Conservation (phyloP, 64 coral and sea anemone species). For the Hydrozoanthus tunicans region DNA sequence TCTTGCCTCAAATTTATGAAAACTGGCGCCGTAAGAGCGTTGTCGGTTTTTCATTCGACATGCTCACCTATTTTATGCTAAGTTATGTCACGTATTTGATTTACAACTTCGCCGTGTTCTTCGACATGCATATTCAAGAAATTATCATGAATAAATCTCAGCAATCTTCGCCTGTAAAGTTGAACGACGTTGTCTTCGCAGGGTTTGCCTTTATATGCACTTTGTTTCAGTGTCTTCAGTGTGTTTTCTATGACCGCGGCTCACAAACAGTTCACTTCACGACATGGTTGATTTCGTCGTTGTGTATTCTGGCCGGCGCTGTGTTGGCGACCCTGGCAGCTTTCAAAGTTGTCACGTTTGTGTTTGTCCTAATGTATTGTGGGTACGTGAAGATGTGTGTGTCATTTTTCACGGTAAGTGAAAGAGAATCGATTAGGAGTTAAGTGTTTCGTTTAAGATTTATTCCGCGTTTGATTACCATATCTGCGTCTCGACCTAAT, state of each 20-base stretch:
- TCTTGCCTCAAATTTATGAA: constrained; percentile 89
- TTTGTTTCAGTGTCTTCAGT: constrained; percentile 57
- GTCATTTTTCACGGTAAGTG: constrained; percentile 81
- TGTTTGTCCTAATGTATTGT: constrained; percentile 75
- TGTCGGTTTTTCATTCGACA: constrained; percentile 88
- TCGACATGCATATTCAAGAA: constrained; percentile 57
- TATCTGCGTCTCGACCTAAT: neutral
- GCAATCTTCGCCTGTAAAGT: constrained; percentile 75
- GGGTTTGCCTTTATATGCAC: constrained; percentile 71
- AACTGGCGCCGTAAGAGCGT: constrained; percentile 86
- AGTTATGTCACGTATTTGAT: constrained; percentile 81
- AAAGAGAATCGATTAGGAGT: neutral
- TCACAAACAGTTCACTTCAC: constrained; percentile 68
- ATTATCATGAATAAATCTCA: constrained; percentile 53
- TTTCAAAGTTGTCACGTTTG: constrained; percentile 51
- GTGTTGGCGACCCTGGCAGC: constrained; percentile 26
- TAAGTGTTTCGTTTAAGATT: neutral
- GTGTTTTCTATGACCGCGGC: constrained; percentile 72
- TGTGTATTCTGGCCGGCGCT: constrained; percentile 48
- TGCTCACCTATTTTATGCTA: constrained; percentile 75
- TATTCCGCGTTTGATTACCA: neutral
- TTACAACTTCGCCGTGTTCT: constrained; percentile 75
- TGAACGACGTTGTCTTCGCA: constrained; percentile 80
- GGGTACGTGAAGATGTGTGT: constrained; percentile 87
- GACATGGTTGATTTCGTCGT: constrained; percentile 34